A percentile compares a stretch with the other conserved stretches of the same genome.
Evolutionary conservation across 37 sponge, comb jelly and placozoan genomes (phyloP).

Genomic region (Spongia lamella): DNA sequence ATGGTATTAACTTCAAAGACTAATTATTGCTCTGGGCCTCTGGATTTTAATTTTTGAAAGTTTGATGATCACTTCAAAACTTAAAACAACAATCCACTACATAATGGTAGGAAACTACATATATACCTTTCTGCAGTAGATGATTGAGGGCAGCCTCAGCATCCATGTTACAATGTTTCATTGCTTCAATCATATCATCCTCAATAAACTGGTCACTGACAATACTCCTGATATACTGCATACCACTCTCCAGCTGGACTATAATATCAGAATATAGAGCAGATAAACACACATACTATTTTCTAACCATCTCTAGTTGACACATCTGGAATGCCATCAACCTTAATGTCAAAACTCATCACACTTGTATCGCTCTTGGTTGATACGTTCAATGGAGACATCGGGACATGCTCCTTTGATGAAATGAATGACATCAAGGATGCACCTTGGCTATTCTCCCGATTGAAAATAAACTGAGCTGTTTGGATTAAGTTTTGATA

Average conservation of each 20-base stretch:
- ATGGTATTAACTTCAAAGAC: no score
- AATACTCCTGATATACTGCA: constrained; percentile 16
- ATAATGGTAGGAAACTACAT: no score
- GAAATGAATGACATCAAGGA: constrained; percentile 51
- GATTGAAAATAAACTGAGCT: constrained; percentile 75
- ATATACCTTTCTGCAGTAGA: constrained; percentile 2
- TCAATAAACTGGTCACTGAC: constrained; percentile 11
- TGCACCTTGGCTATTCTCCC: constrained; percentile 20
- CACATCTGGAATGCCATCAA: no score
- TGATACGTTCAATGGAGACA: no score
- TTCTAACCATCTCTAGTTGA: background rate
- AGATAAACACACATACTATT: background rate
- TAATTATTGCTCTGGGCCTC: no score
- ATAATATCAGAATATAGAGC: background rate
- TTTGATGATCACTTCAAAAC: no score
- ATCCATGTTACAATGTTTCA: constrained; percentile 15
- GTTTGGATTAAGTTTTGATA: no score
- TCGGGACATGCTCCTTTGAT: no score
- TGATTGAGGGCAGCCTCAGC: constrained; percentile 18
- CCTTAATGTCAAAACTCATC: no score
- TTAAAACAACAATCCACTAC: no score
- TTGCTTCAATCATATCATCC: constrained; percentile 31
- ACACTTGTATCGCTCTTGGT: no score
- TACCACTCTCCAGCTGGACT: constrained; percentile 19
- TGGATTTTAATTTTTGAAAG: no score